Evolutionary conservation across 2,888 invertebrate genomes (phyloP), one percentile per base, ranked within the genome.

Genomic region (Volucella zonaria): DNA sequence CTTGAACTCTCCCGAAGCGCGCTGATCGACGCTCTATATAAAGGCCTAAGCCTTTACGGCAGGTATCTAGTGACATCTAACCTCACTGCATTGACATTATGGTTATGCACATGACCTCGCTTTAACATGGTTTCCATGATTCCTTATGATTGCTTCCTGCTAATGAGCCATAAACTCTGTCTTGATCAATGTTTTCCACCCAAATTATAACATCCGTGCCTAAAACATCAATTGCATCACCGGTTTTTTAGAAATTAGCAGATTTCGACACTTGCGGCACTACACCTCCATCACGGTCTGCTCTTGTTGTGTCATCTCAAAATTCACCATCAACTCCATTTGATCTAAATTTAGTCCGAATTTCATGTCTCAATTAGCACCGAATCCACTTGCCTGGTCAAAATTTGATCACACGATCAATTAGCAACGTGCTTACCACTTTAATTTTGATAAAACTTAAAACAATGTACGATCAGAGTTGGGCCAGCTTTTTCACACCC

Each of bases 331-430:
- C 12, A 73, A 45, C 31, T 62, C 31, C n/a, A 15, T 62, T 62
- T 61, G 10, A 18, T 73, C 47, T 43, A 59, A 11, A 66, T 70
- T 31, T 56, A 54, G 67, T 51, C 42, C 38, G 66, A 31, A 58
- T n/a, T 47, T 64, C 45, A 14, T 18, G 9, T 45, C 31, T 43
- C 23, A 68, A 80, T 80, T 80, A 42, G 49, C 74, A 61, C 61
- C 47, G 10, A n/a, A 59, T 68, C 54, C 1, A 49, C 1, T 6
- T 54, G 52, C 52, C 51, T 71, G 75, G 76, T 85, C 80, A 80
- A 54, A 85, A 76, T 59, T 80, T 71, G 80, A 85, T 85, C 85
- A 85, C 76, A 76, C 76, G 38, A 76, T 68, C 14, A 80, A 85
- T 85, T 76, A 76, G 71, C 80, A 71, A 73, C 70, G 70, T 79